Conservation (phyloP, 2,888 invertebrate genomes). For the Osmoderma eremita region DNA sequence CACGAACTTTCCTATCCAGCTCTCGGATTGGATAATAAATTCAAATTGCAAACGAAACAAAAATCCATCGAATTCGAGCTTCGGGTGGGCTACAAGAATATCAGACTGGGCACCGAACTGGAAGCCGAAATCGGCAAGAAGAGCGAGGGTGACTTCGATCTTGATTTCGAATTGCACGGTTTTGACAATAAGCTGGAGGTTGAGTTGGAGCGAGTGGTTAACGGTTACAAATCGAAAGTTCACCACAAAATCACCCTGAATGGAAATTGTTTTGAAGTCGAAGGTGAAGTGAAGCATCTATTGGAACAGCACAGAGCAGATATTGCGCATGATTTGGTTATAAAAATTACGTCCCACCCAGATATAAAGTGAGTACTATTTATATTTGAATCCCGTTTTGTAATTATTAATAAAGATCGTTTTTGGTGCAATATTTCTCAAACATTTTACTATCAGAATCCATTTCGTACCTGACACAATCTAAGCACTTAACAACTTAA, state of each 20-base stretch:
- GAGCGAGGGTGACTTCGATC: slow-evolving; percentile 65
- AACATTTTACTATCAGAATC: too few species aligned
- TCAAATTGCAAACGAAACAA: slow-evolving; percentile 69
- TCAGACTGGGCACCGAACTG: slow-evolving; percentile 67
- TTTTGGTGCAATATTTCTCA: too few species aligned
- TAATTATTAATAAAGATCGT: too few species aligned
- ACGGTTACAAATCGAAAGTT: slow-evolving; percentile 71
- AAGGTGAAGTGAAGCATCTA: slow-evolving; percentile 69
- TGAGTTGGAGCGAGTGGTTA: slow-evolving; percentile 68
- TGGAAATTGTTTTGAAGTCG: slow-evolving; percentile 72
- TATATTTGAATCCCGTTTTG: too few species aligned
- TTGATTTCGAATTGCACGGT: slow-evolving; percentile 68
- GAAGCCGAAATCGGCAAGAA: slow-evolving; percentile 63
- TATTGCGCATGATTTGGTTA: slow-evolving; percentile 67
- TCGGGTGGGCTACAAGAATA: slow-evolving; percentile 69
- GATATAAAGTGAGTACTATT: slow-evolving; percentile 66
- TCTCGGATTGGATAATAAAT: slow-evolving; percentile 64
- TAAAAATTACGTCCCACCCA: slow-evolving; percentile 68
- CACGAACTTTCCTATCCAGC: slow-evolving; percentile 69
- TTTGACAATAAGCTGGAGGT: slow-evolving; percentile 67
- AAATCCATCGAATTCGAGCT: slow-evolving; percentile 69
- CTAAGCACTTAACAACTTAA: too few species aligned
- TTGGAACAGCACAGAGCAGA: slow-evolving; percentile 68
- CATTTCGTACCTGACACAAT: too few species aligned
- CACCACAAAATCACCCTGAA: slow-evolving; percentile 70